Conservation (phyloP, 2,888 invertebrate genomes). For the Meandrusa payeni region DNA sequence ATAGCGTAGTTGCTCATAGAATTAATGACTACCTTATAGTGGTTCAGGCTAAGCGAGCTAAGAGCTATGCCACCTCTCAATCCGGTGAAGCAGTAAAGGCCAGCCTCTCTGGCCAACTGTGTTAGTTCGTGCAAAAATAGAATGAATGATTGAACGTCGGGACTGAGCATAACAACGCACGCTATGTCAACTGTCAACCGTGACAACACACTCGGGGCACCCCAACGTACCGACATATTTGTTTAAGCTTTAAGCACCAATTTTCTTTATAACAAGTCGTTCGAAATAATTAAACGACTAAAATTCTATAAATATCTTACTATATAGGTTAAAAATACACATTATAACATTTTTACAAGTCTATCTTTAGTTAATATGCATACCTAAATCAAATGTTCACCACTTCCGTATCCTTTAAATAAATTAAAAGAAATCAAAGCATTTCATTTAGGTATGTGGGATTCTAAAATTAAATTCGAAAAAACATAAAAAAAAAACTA, state of each 20-base stretch:
- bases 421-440: conserved; percentile 39
- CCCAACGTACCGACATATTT: conserved; percentile 44
- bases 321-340: conserved; percentile 81
- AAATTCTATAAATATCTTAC: conserved; percentile 81
- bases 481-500: conserved; percentile 51
- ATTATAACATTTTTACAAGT: conserved; percentile 80
- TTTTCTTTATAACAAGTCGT: conserved; percentile 81
- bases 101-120: too few relatives aligned
- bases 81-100: too few relatives aligned
- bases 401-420: conserved; percentile 21
- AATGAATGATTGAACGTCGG: conserved; percentile 48
- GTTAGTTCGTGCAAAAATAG: conserved; percentile 1
- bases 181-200: conserved; percentile 74
- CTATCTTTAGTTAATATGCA: conserved; percentile 67
- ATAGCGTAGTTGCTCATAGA: too few relatives aligned
- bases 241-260: conserved; percentile 81
- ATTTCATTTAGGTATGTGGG: conserved; percentile 46
- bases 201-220: conserved; percentile 73
- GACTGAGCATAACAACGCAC: conserved; percentile 75
- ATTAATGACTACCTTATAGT: too few relatives aligned
- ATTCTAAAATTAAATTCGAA: conserved; percentile 47
- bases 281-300: conserved; percentile 81
- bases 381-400: conserved; percentile 35
- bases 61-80: too few relatives aligned
- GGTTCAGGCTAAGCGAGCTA: too few relatives aligned